Conservation (phyloP, 1,140 invertebrate species). For the Brachionus koreanus region DNA sequence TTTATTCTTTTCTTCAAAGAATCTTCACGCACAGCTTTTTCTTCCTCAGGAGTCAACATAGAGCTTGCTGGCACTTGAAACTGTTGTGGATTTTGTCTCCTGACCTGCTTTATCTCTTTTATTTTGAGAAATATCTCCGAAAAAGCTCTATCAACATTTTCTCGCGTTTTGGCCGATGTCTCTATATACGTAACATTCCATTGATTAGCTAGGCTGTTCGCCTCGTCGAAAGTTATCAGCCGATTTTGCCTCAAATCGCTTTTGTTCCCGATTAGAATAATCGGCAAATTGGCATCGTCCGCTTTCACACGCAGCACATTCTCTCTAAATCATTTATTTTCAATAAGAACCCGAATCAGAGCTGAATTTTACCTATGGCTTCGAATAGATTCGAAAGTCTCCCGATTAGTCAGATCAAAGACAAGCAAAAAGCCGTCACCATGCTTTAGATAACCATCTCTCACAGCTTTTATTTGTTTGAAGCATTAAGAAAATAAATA, state of each 20-base stretch:
- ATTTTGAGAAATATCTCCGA: slow-evolving; percentile 43
- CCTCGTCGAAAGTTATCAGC: slow-evolving; percentile 82
- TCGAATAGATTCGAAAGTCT: slow-evolving; percentile 89
- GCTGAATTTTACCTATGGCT: not conserved
- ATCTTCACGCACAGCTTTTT: slow-evolving; percentile 24
- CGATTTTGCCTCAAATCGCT: slow-evolving; percentile 85
- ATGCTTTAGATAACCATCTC: slow-evolving; percentile 98
- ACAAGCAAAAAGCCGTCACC: slow-evolving; percentile 99
- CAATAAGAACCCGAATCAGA: slow-evolving; percentile 50
- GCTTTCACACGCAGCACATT: slow-evolving; percentile 97
- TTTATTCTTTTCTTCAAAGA: slow-evolving; percentile 16
- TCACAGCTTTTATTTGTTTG: slow-evolving; percentile 50
- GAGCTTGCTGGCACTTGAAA: slow-evolving; percentile 19
- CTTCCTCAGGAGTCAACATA: slow-evolving; percentile 9
- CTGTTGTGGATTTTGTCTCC: not conserved
- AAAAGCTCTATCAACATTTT: slow-evolving; percentile 76
- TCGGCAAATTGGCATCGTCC: slow-evolving; percentile 87
- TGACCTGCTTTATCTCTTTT: slow-evolving; percentile 20
- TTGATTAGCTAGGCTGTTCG: slow-evolving; percentile 76
- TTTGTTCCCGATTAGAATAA: slow-evolving; percentile 97
- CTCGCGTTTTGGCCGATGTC: slow-evolving; percentile 95
- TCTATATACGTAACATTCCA: slow-evolving; percentile 98
- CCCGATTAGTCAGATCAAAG: slow-evolving; percentile 97
- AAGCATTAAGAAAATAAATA: not conserved
- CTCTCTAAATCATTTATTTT: slow-evolving; percentile 68